Evolutionary conservation across 2,888 invertebrate species (phyloP), one percentile per base, ranked within the genome.

Genomic region (Mylabris sibirica): DNA sequence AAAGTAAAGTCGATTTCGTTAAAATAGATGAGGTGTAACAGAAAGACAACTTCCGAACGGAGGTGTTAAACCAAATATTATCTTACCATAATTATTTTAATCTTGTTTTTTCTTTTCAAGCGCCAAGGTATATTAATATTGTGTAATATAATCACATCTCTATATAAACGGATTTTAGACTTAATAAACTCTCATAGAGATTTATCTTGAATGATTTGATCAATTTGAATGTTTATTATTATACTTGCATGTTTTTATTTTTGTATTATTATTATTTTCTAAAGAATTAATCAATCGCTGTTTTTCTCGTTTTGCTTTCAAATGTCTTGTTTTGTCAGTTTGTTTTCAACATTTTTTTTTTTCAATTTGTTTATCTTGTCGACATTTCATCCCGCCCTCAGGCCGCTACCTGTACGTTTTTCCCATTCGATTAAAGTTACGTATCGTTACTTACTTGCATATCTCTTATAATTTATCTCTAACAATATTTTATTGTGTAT

Each of bases 401-500:
- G 53, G 53, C 53, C 12, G 53, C 53, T 53, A 53, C 53, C 53
- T 53, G 53, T 53, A 24, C 22, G 12, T 53, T 12, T 24, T 53
- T 53, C 53, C 53, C 22, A 53, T 53, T 49, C 9, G 49, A 49
- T 49, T 24, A 53, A 53, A 22, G 24, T 53, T 53, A 49, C 20
- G 20, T 49, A 20, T 49, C 49, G 20, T 49, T 49, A 49, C 49
- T 49, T 49, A 24, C 53, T 53, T 53, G 53, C 53, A 53, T 53
- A 53, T 53, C 53, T 24, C 24, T 22, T 24, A 53, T 53, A 53
- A 53, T 53, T 53, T 53, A 53, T 53, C 53, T 53, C 24, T 53
- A 53, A 53, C 53, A 53, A 53, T 53, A 53, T 53, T 53, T 53
- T 53, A 53, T 24, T 53, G 53, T 53, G 22, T 24, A 24, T 53